These are phyloP conservation scores for Drosophila murphyi DNA, from an alignment of 1,140 invertebrate species.

Conservation along the genomic window DNA sequence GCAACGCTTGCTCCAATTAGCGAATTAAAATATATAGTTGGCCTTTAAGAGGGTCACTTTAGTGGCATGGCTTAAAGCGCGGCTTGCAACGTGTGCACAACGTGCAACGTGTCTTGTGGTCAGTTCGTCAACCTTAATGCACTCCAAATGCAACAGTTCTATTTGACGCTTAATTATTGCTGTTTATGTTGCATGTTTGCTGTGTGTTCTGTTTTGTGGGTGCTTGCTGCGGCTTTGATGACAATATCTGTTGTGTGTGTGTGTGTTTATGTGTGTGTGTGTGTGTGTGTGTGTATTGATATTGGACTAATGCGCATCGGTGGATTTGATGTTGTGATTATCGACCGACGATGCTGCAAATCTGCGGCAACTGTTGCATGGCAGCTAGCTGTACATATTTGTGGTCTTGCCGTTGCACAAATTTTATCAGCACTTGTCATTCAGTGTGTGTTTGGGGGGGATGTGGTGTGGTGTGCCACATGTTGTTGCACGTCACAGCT, in stretches of 20 bases:
- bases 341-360: conserved; percentile 5
- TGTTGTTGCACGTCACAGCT: too few relatives aligned
- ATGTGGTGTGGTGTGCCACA: conserved; percentile 13
- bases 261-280: neutral
- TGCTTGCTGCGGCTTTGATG: conserved; percentile 41
- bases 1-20: neutral
- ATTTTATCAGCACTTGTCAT: neutral
- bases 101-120: neutral
- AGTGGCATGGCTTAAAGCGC: neutral
- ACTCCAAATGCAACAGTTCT: conserved; percentile 9
- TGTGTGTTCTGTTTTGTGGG: conserved; percentile 4
- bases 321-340: conserved; percentile 56
- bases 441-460: too few relatives aligned
- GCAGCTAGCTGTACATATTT: neutral
- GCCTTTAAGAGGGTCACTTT: neutral
- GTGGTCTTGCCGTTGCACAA: neutral
- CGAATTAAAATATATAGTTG: neutral
- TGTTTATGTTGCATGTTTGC: conserved; percentile 14
- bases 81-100: too few relatives aligned
- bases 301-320: conserved; percentile 53
- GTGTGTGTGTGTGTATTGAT: conserved; percentile 45
- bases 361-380: neutral
- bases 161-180: conserved; percentile 1
- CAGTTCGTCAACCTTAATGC: conserved; percentile 12
- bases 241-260: conserved; percentile 19